These are phyloP conservation scores for Drosophila affinis DNA, from an alignment of 2,888 invertebrate species.

Conservation along the genomic window DNA sequence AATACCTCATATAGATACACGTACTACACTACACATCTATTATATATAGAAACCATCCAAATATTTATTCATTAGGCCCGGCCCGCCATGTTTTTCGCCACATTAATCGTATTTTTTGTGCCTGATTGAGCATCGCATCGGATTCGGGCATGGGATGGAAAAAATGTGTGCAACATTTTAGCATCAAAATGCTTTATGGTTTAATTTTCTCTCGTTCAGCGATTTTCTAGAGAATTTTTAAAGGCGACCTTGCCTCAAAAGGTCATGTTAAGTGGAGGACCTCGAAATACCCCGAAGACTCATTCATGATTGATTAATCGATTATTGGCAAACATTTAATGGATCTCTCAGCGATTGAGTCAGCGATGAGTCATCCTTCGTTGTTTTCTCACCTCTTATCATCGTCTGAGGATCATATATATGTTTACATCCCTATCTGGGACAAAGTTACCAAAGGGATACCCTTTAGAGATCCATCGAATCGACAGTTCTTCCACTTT, in stretches of 20 bases:
- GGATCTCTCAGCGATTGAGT: constrained; percentile 18
- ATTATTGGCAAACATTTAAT: constrained; percentile 30
- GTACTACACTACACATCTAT: not conserved
- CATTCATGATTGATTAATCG: constrained; percentile 24
- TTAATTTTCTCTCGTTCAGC: constrained; percentile 17
- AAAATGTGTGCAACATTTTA: constrained; percentile 36
- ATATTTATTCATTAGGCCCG: constrained; percentile 32
- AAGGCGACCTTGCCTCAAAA: constrained; percentile 11
- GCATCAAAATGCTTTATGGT: constrained; percentile 26
- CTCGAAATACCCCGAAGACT: not conserved
- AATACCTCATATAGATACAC: constrained; percentile 5
- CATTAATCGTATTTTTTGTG: constrained; percentile 27
- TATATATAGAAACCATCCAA: constrained; percentile 24
- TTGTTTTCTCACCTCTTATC: no score
- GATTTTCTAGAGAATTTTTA: constrained; percentile 2
- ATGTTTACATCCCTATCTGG: no score
- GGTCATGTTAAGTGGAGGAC: constrained; percentile 1
- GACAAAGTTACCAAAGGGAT: no score
- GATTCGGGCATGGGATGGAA: constrained; percentile 11
- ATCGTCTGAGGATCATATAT: not conserved
- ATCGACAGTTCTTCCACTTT: not conserved
- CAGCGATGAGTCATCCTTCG: constrained; percentile 19
- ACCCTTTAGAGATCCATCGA: not conserved
- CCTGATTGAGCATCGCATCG: constrained; percentile 35
- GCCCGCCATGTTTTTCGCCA: constrained; percentile 21